Base-by-base conservation (phyloP, 1,140 invertebrate genomes). In the Proales similis region DNA sequence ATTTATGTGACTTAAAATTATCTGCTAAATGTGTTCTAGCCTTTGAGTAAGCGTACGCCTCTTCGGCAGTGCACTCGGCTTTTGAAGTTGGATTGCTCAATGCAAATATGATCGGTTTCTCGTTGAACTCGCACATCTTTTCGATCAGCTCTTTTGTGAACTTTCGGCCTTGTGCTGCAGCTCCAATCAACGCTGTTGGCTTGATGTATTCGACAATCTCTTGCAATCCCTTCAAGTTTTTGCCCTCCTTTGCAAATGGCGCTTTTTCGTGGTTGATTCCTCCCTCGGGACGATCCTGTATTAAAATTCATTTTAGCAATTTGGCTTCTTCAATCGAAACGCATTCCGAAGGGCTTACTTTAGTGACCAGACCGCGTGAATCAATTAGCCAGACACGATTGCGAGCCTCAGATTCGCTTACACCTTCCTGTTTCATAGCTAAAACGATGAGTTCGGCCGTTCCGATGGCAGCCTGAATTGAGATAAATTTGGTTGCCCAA, bases 41-140 rank as follows among this genome's bases (percentile, higher is more conserved):
- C 14, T 61, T 27, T 29, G 57, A 45, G 11, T 22, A 14, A 22
- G n/a, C 26, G 17, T 61, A 61, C 1, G 91, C 91, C 65, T 86
- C 83, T 70, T 92, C 85, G 17, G 92, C 90, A 3, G 92, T 96
- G 72, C 92, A 96, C 77, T 96, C 92, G 6, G 92, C 90, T 79
- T 91, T 90, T 70, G 82, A 85, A 0, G 92, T 96, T 17, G 92
- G 92, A 80, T 96, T 96, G 66, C 90, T 94, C 4, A 96, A 77
- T 14, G 92, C 90, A 74, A 96, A 96, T 48, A 96, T 86, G 57
- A 96, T 82, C 0, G 92, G 92, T 49, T 83, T 79, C 27, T 91
- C 82, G 66, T 88, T 90, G 71, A 86, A 85, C 57, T 81, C 78
- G 0, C 83, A 86, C 90, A 96, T 93, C 65, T 84, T 82, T 70